phyloP scores from a whole-genome alignment of 2,888 invertebrate species.

The Parascotia fuliginaria region DNA sequence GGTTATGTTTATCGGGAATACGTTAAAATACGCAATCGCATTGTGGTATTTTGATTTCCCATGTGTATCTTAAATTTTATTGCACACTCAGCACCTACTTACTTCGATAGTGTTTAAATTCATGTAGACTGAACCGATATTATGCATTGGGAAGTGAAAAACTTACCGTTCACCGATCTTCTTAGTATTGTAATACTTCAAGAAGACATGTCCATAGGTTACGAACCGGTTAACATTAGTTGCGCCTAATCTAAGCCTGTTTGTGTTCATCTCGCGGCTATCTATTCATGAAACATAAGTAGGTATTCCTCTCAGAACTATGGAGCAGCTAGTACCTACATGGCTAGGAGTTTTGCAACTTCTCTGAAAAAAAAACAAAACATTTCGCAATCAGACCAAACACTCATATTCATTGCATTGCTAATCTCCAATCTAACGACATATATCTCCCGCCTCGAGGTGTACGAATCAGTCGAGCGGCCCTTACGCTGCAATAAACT shows the following conservation, averaged over 20 bases:
- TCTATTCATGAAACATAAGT: too few species aligned
- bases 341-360: not conserved
- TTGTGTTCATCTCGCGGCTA: too few species aligned
- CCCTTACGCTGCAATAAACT: conserved; percentile 37
- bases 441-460: conserved; percentile 23
- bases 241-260: too few species aligned
- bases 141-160: too few species aligned
- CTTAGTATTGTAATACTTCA: too few species aligned
- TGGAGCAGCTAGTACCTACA: not conserved
- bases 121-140: too few species aligned
- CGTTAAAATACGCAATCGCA: conserved; percentile 17
- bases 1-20: conserved; percentile 21
- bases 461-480: conserved; percentile 14
- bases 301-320: too few species aligned
- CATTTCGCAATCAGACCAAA: conserved; percentile 10
- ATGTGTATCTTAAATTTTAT: conserved; percentile 19
- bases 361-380: conserved; percentile 7
- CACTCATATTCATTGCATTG: conserved; percentile 16
- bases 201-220: too few species aligned
- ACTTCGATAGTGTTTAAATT: too few species aligned
- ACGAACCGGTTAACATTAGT: too few species aligned
- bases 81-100: too few species aligned
- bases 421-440: conserved; percentile 35
- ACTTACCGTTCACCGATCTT: too few species aligned
- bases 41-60: conserved; percentile 32